Percentiles rank a stretch among this genome's conserved stretches.
These are phyloP conservation scores for Dromococcyx pavoninus DNA, from an alignment of 2,797 vertebrate species.

Conservation along the genomic window DNA sequence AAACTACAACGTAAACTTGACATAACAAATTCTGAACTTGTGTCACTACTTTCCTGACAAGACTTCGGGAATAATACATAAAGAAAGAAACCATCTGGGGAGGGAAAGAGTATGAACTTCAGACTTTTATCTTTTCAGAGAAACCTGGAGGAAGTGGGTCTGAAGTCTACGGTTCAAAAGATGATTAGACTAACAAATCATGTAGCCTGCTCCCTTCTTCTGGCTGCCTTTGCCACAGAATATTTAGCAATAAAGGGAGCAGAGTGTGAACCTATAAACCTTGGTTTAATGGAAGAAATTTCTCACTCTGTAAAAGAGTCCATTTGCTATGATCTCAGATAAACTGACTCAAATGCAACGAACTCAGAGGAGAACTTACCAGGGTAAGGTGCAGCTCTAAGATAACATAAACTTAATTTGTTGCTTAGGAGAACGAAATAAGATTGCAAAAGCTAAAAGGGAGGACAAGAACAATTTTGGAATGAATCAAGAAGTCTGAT, in stretches of 20 bases:
- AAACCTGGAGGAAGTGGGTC: background rate
- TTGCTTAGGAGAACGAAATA: background rate
- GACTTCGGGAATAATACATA: background rate
- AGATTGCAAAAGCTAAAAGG: background rate
- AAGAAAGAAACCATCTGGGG: background rate
- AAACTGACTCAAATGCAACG: slow-evolving; percentile 9
- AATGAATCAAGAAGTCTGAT: background rate
- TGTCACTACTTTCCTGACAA: background rate
- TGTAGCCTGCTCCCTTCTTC: background rate
- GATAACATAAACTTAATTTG: background rate
- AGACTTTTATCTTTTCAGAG: background rate
- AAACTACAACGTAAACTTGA: background rate
- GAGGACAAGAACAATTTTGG: background rate
- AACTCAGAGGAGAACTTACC: background rate
- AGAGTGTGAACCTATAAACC: background rate
- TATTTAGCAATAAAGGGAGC: background rate
- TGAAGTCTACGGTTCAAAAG: background rate
- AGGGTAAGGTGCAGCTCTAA: background rate
- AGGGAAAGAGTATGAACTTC: background rate
- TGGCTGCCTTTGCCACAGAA: background rate
- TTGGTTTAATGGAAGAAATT: background rate
- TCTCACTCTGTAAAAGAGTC: background rate
- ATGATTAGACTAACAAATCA: background rate
- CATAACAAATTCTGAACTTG: background rate
- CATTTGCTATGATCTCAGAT: background rate